Base-by-base conservation (phyloP, 2,113 vertebrate species). In the Nothoprocta perdicaria region DNA sequence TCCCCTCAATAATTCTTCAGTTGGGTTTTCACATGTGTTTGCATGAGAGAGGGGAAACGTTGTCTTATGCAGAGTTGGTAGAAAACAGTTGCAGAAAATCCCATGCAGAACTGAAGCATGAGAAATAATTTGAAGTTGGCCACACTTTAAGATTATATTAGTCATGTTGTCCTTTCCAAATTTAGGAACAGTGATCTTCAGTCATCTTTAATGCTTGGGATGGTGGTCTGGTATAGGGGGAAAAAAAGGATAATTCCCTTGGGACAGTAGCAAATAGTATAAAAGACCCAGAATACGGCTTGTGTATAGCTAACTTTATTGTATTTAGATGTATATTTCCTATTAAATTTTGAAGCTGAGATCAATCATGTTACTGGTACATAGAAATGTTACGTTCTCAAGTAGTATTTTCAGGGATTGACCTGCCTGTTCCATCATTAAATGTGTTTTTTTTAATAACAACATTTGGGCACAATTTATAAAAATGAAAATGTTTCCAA, bases 261-360 rank as follows among this genome's bases (percentile, higher is more conserved):
- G 31, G 22, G 8, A 27, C 86, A 66, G 43, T 29, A 87, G 18
- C 14, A 72, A 82, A n/a, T 69, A 80, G n/a, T 21, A 12, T 75
- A 10, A 63, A 79, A 81, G 31, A 18, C 35, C 15, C 45, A 29
- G n/a, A 76, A 41, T 71, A 21, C 10, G 27, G 11, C 71, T 69
- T 40, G 12, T 35, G 12, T 41, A 3, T 52, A 57, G 48, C 45
- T 80, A 57, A 60, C 78, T 75, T 53, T 27, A 8, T n/a, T 41
- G 10, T 72, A 46, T 91, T 89, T 89, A 57, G 86, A 26, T 80
- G 21, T 18, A 40, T 75, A 8, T 68, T 33, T 68, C 45, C 27
- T 68, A 48, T 61, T 66, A 29, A 40, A 62, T 43, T 68, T 84
- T 77, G 22, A 74, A 48, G 74, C 3, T 3, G 48, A 46, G 24